These are phyloP conservation scores for Thalpophila matura DNA, from an alignment of 2,888 invertebrate genomes.

Conservation along the genomic window DNA sequence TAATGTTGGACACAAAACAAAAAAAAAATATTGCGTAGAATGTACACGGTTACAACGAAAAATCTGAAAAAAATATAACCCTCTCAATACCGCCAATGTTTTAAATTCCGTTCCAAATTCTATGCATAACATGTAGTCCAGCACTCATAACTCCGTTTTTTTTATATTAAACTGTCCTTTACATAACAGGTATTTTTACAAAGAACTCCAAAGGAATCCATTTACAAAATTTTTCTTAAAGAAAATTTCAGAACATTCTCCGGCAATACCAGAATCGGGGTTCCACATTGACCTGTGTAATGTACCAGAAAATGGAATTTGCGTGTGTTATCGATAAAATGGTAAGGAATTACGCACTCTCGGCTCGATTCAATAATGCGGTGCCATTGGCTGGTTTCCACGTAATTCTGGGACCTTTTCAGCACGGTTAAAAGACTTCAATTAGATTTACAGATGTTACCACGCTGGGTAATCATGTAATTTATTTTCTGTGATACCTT, in stretches of 20 bases:
- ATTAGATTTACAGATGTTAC: constrained; percentile 61
- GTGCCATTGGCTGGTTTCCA: constrained; percentile 34
- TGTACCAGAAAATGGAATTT: constrained; percentile 86
- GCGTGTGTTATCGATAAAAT: constrained; percentile 77
- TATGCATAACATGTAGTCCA: background rate
- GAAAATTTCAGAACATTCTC: constrained; percentile 38
- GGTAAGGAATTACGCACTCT: constrained; percentile 61
- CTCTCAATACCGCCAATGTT: background rate
- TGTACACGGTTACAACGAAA: too few species aligned
- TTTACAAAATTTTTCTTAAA: constrained; percentile 10
- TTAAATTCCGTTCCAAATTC: background rate
- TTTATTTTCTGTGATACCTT: constrained; percentile 37
- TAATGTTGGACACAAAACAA: too few species aligned
- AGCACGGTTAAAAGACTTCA: constrained; percentile 56
- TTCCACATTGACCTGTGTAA: constrained; percentile 79
- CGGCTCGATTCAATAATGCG: constrained; percentile 51
- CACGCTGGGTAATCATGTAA: constrained; percentile 40
- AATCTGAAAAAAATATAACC: too few species aligned
- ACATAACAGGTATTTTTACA: constrained; percentile 6
- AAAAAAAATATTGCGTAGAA: too few species aligned
- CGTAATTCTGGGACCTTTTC: constrained; percentile 50
- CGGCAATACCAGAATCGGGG: constrained; percentile 51
- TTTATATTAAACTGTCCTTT: background rate
- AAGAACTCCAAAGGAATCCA: constrained; percentile 15
- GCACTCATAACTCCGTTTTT: background rate